These are phyloP conservation scores for Agrochola lychnidis DNA, from an alignment of 2,888 invertebrate species.

Conservation along the genomic window DNA sequence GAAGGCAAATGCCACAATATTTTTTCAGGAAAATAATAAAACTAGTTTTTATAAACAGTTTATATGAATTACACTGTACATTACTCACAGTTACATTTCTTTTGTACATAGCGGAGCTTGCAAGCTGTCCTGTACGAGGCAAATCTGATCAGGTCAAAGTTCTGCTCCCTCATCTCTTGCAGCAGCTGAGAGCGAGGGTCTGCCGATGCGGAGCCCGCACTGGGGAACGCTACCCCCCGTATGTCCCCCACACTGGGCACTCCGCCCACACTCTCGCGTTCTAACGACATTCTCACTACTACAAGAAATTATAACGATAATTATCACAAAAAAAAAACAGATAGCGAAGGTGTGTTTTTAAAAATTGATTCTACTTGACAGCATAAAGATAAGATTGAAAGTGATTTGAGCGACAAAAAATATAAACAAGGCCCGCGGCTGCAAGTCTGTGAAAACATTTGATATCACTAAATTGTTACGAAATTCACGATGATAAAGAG, in stretches of 20 bases:
- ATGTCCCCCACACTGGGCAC: constrained; percentile 72
- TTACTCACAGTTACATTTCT: constrained; percentile 97
- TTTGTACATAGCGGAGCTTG: constrained; percentile 99
- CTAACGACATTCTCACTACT: constrained; percentile 80
- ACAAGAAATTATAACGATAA: constrained; percentile 39
- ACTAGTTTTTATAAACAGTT: not conserved
- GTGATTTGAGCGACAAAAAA: constrained; percentile 56
- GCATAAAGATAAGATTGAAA: constrained; percentile 60
- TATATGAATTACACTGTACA: constrained; percentile 46
- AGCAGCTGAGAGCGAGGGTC: constrained; percentile 94
- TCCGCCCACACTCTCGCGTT: constrained; percentile 82
- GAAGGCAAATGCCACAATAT: not conserved
- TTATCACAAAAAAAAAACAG: constrained; percentile 19
- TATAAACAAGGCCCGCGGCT: constrained; percentile 61
- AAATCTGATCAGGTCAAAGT: constrained; percentile 98
- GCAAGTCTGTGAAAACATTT: constrained; percentile 30
- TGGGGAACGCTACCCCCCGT: constrained; percentile 68
- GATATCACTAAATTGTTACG: constrained; percentile 27
- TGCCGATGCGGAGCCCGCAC: constrained; percentile 71
- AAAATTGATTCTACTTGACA: constrained; percentile 24
- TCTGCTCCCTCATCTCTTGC: constrained; percentile 97
- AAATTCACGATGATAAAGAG: constrained; percentile 34
- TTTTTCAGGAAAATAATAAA: not conserved
- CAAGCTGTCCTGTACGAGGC: constrained; percentile 99
- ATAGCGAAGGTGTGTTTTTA: constrained; percentile 1